phyloP scores from a whole-genome alignment of 2,888 invertebrate species.

The Rhopalosiphum nymphaeae region DNA sequence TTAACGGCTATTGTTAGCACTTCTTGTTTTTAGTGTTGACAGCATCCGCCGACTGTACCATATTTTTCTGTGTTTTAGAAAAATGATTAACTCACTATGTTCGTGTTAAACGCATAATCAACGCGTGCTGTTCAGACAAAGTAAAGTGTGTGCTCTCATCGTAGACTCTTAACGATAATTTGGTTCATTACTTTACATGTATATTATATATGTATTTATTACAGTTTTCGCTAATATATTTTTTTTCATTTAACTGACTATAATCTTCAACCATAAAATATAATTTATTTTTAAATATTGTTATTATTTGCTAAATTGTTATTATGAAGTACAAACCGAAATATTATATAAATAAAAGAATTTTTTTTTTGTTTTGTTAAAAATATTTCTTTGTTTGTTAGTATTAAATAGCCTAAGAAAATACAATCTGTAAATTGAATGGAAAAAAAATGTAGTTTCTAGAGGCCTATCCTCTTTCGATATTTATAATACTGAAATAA shows the following conservation, averaged over 20 bases:
- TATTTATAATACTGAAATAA: neutral
- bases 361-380: neutral
- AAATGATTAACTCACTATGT: constrained; percentile 32
- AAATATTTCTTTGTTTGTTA: neutral
- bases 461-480: neutral
- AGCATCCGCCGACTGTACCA: neutral
- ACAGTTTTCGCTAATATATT: constrained; percentile 4
- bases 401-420: neutral
- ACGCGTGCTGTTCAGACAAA: constrained; percentile 28
- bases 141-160: constrained; percentile 42
- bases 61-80: constrained; percentile 28
- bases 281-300: neutral
- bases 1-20: constrained; percentile 36
- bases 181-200: constrained; percentile 29
- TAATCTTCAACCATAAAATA: neutral
- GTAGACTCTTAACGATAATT: constrained; percentile 43
- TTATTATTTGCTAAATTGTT: neutral
- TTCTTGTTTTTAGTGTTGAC: constrained; percentile 34
- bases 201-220: constrained; percentile 1
- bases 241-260: neutral
- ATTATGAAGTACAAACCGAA: neutral
- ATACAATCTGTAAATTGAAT: constrained; percentile 23
- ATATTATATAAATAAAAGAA: neutral
- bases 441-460: neutral
- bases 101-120: constrained; percentile 46